These are phyloP conservation scores for Xestia sexstrigata DNA, from an alignment of 2,888 invertebrate genomes.

Conservation along the genomic window DNA sequence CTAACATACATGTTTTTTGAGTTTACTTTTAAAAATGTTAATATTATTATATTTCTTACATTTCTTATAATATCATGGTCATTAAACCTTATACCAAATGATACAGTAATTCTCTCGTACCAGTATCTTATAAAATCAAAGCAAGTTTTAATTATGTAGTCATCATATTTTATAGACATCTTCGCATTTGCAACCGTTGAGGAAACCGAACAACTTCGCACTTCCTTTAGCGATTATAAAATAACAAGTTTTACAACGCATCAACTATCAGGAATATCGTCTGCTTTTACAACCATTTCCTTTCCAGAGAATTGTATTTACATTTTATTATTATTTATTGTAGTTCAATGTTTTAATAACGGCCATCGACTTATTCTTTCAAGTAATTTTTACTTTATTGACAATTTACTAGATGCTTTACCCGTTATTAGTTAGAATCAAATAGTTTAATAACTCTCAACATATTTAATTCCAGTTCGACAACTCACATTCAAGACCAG, in stretches of 20 bases:
- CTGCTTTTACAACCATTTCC: constrained; percentile 47
- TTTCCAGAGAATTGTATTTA: constrained; percentile 38
- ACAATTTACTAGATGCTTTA: neutral
- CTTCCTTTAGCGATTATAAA: constrained; percentile 59
- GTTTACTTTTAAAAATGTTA: too few species aligned
- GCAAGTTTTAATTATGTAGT: constrained; percentile 29
- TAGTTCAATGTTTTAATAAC: constrained; percentile 11
- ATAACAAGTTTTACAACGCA: constrained; percentile 59
- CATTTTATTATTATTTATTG: constrained; percentile 21
- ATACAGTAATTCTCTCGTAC: constrained; percentile 17
- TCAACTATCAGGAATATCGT: constrained; percentile 33
- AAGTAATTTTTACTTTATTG: neutral
- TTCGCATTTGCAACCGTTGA: constrained; percentile 37
- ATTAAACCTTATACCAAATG: neutral
- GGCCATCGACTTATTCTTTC: constrained; percentile 33
- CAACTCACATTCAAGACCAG: constrained; percentile 85
- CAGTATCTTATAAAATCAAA: constrained; percentile 24
- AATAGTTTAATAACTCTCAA: neutral
- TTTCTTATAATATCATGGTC: too few species aligned
- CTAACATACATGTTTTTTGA: too few species aligned
- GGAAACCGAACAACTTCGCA: constrained; percentile 63
- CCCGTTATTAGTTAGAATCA: neutral
- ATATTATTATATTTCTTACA: too few species aligned
- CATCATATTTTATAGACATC: constrained; percentile 47
- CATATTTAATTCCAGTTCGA: constrained; percentile 81